Evolutionary conservation across 2,797 vertebrate species (phyloP).

Genomic region (Siniperca undulata): DNA sequence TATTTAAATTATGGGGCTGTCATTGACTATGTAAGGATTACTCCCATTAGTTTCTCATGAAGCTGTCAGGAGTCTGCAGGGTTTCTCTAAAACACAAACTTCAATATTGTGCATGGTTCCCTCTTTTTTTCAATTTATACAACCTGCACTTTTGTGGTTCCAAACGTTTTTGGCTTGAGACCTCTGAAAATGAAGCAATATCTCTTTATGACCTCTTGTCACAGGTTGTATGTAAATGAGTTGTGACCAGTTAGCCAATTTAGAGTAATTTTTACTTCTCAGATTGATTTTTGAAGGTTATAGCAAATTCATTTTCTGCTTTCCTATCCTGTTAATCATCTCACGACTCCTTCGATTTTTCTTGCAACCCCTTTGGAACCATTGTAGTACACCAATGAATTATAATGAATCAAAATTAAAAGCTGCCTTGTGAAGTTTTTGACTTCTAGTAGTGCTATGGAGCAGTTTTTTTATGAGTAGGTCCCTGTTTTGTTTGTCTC

Average conservation of each 20-base stretch:
- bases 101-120: not conserved
- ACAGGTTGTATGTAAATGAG: not conserved
- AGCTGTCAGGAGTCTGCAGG: constrained; percentile 21
- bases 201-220: not conserved
- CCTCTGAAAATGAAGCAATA: not conserved
- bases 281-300: not conserved
- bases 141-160: not conserved
- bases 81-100: not conserved
- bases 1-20: not conserved
- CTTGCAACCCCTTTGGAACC: not conserved
- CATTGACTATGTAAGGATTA: constrained; percentile 5
- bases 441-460: not conserved
- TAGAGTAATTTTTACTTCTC: not conserved
- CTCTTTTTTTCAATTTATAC: not conserved
- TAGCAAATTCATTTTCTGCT: not conserved
- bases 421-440: not conserved
- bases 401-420: not conserved
- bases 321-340: not conserved
- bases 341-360: not conserved
- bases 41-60: constrained; percentile 9
- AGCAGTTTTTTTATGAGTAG: not conserved
- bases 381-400: not conserved
- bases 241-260: not conserved
- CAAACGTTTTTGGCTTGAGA: not conserved
- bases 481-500: not conserved